Base-by-base conservation (phyloP, 2,113 vertebrate species). In the Paramormyrops kingsleyae region DNA sequence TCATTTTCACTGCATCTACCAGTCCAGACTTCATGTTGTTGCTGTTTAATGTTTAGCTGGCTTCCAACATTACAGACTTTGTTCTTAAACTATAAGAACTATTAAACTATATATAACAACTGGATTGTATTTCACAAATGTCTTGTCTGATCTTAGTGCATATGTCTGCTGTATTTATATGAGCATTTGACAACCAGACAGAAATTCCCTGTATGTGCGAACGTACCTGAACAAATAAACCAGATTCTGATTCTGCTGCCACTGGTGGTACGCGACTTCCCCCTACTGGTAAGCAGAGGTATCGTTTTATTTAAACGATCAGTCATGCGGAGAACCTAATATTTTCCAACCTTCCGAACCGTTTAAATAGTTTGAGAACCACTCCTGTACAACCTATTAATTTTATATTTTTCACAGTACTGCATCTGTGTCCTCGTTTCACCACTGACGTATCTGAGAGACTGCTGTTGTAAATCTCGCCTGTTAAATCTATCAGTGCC, bases 401-500 rank as follows among this genome's bases (percentile, higher is more conserved):
- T 5, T 59, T 59, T 1, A n/a, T 7, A 31, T 27, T 74, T 74
- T n/a, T 15, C 12, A 5, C n/a, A 31, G 66, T 13, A 74, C 3
- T 35, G 12, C 9, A 74, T 35, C 66, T 35, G n/a, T 59, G n/a
- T 42, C 56, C 39, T 66, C 0, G 3, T 42, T 66, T 24, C 56
- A 59, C 21, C 56, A n/a, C 56, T 59, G 56, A 59, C 21, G 21
- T 59, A 59, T 59, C 56, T 59, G 56, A 59, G 21, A n/a, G 56
- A 59, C 44, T 9, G 31, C n/a, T 53, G 31, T 8, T 8, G 7
- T 24, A 2, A n/a, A 17, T 97, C 96, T 97, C 95, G 92, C 96
- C 96, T 95, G 95, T 94, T 95, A 96, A 95, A 92, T 95, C 89
- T 84, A 92, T 47, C 87, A 0, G 91, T 96, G 94, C 93, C 95